Evolutionary conservation across 2,797 vertebrate species (phyloP), one percentile per base, ranked within the genome.

Genomic region (Toxotes lorentzi): DNA sequence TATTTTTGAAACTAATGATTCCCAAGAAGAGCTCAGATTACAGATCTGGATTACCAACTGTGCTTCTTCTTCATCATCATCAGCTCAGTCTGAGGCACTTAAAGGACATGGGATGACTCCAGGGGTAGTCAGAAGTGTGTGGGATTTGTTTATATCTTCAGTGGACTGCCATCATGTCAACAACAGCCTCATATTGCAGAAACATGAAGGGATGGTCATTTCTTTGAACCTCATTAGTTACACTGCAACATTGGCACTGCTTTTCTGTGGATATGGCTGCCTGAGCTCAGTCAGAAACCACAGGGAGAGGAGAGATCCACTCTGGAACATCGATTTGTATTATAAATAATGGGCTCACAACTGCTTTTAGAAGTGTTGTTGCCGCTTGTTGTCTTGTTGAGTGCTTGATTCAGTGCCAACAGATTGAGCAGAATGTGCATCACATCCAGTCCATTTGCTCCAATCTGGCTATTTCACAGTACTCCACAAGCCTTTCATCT

Each of bases 351-450:
- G 0, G 45, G 27, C 74, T 72, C 27, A 68, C 53, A 57, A 2
- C 79, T 70, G 83, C 88, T 83, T 83, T 63, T 54, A 58, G 30
- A 51, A 70, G 83, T 59, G 54, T 30, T 54, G 57, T 43, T 53
- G 58, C 78, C 70, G 73, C 66, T 43, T 73, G 47, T 73, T 27
- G 58, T 76, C n/a, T 57, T 56, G 70, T 70, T 51, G 53, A 76
- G 57, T 64, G 73, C 71, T 79, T 66, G 47, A 43, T 57, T 65
- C 50, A 34, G 32, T 8, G 23, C 6, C 32, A 54, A 63, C 60
- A 48, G 17, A 32, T 64, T 9, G 38, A 81, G 69, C 67, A 65
- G 59, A 60, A 30, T 30, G 40, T 58, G 66, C 57, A 48, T 30
- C 45, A 17, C 61, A 78, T 74, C 32, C 24, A 43, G 9, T 54